phyloP scores from a whole-genome alignment of 2,113 vertebrate species.

The Epinephelus lanceolatus region DNA sequence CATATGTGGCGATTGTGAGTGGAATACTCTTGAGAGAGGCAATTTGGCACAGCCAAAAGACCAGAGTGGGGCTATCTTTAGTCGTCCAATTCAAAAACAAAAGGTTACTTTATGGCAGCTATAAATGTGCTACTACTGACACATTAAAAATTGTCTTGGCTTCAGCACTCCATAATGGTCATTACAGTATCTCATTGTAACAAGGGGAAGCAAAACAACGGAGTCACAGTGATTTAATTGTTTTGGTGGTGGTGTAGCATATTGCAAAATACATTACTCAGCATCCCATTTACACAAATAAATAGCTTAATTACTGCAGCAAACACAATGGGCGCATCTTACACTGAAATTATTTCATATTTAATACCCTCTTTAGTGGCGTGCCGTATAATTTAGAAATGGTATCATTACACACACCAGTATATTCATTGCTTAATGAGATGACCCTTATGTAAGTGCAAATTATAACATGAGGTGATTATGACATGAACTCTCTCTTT shows the following conservation, averaged over 20 bases:
- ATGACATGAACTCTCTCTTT: conserved; percentile 34
- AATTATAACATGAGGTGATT: conserved; percentile 35
- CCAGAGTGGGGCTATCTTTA: conserved; percentile 80
- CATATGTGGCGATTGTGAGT: conserved; percentile 70
- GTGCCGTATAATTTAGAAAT: conserved; percentile 48
- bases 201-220: conserved; percentile 60
- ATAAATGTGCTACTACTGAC: conserved; percentile 74
- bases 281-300: conserved; percentile 33
- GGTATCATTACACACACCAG: conserved; percentile 8
- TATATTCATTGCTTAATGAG: conserved; percentile 28
- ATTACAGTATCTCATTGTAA: conserved; percentile 48
- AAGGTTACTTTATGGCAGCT: conserved; percentile 72
- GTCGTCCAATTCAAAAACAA: conserved; percentile 77
- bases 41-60: conserved; percentile 70
- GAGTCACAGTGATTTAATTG: conserved; percentile 54
- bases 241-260: conserved; percentile 35
- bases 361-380: conserved; percentile 31
- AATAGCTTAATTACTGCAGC: conserved; percentile 45
- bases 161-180: conserved; percentile 48
- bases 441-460: conserved; percentile 19
- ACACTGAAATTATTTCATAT: conserved; percentile 15
- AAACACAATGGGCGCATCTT: conserved; percentile 40
- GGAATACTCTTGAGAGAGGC: conserved; percentile 67
- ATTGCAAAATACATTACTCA: conserved; percentile 54
- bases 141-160: conserved; percentile 61